Percentiles rank a stretch among this genome's conserved stretches.
Evolutionary conservation across 2,888 invertebrate species (phyloP).

Genomic region (Dimorphilus gyrociliatus): DNA sequence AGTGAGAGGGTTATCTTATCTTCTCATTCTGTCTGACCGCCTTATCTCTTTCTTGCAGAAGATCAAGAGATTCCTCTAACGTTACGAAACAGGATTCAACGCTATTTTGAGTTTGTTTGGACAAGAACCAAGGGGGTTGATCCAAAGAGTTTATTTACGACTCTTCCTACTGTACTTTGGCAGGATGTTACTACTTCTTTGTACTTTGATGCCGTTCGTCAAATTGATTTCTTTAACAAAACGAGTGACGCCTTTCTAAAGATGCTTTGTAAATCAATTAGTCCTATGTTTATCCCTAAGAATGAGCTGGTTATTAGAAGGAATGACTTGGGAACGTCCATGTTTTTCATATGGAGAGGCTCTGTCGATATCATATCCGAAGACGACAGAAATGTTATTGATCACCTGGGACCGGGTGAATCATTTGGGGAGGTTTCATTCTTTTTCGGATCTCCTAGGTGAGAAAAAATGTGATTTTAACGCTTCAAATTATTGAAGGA

Average conservation of each 20-base stretch:
- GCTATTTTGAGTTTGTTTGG: conserved; percentile 13
- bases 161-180: conserved; percentile 10
- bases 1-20: too few relatives aligned
- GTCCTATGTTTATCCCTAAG: conserved; percentile 9
- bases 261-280: conserved; percentile 10
- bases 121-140: conserved; percentile 11
- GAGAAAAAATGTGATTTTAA: conserved; percentile 10
- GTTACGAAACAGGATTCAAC: too few relatives aligned
- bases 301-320: conserved; percentile 12
- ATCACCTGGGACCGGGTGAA: conserved; percentile 8
- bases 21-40: too few relatives aligned
- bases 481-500: conserved; percentile 5
- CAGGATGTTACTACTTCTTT: conserved; percentile 11
- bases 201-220: conserved; percentile 9
- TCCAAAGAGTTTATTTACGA: conserved; percentile 9
- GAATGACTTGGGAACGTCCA: conserved; percentile 11
- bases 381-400: conserved; percentile 8
- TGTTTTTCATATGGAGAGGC: conserved; percentile 13
- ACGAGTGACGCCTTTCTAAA: conserved; percentile 11
- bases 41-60: too few relatives aligned
- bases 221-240: conserved; percentile 10
- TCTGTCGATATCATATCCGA: conserved; percentile 10
- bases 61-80: too few relatives aligned
- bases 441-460: conserved; percentile 8
- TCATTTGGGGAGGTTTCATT: conserved; percentile 12